phyloP scores from a whole-genome alignment of 1,140 invertebrate species.

The Papilio helenus region DNA sequence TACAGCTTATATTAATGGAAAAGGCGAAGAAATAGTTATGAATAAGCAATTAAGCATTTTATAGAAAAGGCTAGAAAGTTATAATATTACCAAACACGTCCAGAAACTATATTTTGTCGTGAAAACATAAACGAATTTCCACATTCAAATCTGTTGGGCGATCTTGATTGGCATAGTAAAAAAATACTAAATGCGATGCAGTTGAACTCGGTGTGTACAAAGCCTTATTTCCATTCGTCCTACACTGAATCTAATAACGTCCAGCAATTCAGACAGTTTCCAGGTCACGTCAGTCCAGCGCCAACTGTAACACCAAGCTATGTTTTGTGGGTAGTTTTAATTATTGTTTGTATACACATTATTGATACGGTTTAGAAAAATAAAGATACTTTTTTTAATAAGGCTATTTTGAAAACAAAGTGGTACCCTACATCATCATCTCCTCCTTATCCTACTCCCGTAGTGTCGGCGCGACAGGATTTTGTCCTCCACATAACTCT shows the following conservation, averaged over 20 bases:
- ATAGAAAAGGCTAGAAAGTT: not conserved
- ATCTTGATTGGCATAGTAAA: not conserved
- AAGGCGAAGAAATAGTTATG: too few species aligned
- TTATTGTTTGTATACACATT: not conserved
- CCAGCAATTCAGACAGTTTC: constrained; percentile 11
- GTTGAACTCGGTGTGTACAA: constrained; percentile 1
- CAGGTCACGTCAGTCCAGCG: constrained; percentile 12
- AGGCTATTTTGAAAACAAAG: too few species aligned
- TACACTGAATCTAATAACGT: constrained; percentile 15
- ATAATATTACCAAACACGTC: not conserved
- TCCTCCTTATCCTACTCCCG: too few species aligned
- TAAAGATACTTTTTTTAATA: not conserved
- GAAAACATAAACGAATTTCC: not conserved
- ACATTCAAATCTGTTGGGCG: not conserved
- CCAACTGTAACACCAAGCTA: not conserved
- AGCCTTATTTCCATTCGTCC: constrained; percentile 11
- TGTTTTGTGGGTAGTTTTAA: constrained; percentile 3
- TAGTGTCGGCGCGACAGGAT: too few species aligned
- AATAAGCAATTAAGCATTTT: too few species aligned
- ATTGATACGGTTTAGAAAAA: not conserved
- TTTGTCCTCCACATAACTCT: too few species aligned
- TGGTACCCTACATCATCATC: too few species aligned
- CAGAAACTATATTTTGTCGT: not conserved
- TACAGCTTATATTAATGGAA: too few species aligned
- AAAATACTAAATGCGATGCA: not conserved